Conservation (phyloP, 2,113 vertebrate species). For the Podarcis raffonei region DNA sequence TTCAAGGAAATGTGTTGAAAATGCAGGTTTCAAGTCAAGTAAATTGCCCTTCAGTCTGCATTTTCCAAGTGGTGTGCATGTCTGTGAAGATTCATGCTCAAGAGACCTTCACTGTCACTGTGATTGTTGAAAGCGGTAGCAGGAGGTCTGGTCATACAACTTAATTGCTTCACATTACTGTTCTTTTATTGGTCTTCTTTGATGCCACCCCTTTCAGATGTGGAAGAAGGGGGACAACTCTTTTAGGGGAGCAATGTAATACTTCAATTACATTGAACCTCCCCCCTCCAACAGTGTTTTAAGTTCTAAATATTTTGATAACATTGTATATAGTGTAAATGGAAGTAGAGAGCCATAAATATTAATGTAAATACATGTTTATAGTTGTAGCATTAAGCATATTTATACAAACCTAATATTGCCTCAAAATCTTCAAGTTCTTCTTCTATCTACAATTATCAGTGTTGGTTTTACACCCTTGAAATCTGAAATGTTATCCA, state of each 20-base stretch:
- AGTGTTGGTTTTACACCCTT: background rate
- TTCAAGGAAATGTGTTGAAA: background rate
- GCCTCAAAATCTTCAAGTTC: background rate
- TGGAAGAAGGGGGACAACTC: background rate
- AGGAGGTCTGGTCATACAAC: background rate
- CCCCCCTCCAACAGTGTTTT: background rate
- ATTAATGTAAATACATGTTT: constrained; percentile 12
- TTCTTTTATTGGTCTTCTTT: background rate
- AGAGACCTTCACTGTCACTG: background rate
- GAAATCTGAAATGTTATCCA: constrained; percentile 22
- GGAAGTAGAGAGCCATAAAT: constrained; percentile 14
- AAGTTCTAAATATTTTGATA: background rate
- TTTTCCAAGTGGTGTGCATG: background rate
- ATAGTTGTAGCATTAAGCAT: constrained; percentile 3
- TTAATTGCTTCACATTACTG: background rate
- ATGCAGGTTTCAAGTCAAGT: background rate
- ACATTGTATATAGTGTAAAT: background rate
- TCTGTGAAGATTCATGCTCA: background rate
- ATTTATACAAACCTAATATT: constrained; percentile 11
- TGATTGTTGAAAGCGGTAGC: background rate
- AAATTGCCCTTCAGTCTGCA: background rate
- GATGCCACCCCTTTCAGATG: background rate
- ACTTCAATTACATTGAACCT: background rate
- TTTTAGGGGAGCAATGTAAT: background rate
- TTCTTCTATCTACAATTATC: constrained; percentile 9